Percentiles rank a stretch among this genome's conserved stretches.
These are phyloP conservation scores for Oryzias javanicus DNA, from an alignment of 2,113 vertebrate genomes.

Conservation along the genomic window DNA sequence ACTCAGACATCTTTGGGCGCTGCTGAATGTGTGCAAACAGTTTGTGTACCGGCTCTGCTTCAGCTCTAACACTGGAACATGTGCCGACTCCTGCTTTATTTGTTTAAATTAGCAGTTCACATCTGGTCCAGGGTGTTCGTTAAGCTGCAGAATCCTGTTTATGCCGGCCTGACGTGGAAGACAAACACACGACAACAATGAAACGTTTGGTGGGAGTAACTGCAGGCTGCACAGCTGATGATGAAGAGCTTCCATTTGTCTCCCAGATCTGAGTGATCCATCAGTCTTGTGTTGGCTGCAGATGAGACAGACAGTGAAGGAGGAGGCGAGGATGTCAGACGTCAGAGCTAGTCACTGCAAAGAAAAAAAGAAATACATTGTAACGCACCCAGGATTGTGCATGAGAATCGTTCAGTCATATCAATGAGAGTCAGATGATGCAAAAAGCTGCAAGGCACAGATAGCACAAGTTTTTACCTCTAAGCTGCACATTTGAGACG, in stretches of 20 bases:
- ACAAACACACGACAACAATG: constrained; percentile 6
- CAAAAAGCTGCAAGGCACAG: not conserved
- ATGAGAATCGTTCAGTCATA: constrained; percentile 19
- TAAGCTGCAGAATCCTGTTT: constrained; percentile 25
- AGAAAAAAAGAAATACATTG: not conserved
- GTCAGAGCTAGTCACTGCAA: constrained; percentile 12
- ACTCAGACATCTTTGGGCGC: not conserved
- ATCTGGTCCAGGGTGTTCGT: constrained; percentile 6
- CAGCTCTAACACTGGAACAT: constrained; percentile 5
- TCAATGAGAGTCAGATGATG: constrained; percentile 4
- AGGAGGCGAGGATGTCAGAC: constrained; percentile 23
- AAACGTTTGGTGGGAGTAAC: not conserved
- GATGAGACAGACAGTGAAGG: constrained; percentile 16
- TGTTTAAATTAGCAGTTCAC: constrained; percentile 20
- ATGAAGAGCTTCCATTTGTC: constrained; percentile 5
- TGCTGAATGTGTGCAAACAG: not conserved
- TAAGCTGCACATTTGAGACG: too few relatives aligned
- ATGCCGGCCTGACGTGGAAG: not conserved
- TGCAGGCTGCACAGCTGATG: not conserved
- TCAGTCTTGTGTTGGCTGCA: constrained; percentile 23
- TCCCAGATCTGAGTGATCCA: constrained; percentile 36
- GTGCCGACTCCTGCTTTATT: not conserved
- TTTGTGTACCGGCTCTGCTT: constrained; percentile 1
- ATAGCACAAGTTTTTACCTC: too few relatives aligned
- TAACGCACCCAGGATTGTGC: constrained; percentile 23